Conservation (phyloP, 2,797 vertebrate genomes). For the Molossus molossus region DNA sequence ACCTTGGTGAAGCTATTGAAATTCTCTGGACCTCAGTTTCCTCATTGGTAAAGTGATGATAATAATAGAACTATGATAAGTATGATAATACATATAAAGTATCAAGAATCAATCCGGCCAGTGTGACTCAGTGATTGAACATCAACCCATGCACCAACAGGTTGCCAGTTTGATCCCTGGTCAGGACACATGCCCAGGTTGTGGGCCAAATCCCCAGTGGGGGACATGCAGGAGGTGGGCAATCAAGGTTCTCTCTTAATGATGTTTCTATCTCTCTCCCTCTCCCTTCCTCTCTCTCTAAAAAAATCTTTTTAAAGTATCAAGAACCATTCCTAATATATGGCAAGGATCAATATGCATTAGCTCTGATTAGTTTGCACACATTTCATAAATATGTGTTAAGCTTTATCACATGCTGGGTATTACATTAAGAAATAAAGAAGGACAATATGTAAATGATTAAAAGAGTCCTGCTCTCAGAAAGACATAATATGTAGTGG, state of each 20-base stretch:
- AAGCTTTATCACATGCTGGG: neutral
- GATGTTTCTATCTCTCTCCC: no score
- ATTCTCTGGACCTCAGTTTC: neutral
- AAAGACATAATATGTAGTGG: neutral
- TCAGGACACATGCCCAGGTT: no score
- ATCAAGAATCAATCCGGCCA: neutral
- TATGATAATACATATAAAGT: neutral
- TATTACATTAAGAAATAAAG: neutral
- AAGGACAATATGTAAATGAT: constrained; percentile 22
- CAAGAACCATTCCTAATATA: neutral
- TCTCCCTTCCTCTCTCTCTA: no score
- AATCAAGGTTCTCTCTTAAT: no score
- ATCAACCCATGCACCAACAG: no score
- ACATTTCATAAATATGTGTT: constrained; percentile 54
- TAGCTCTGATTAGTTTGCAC: neutral
- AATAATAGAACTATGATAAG: neutral
- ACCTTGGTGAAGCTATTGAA: neutral
- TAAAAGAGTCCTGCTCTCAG: neutral
- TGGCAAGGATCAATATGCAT: neutral
- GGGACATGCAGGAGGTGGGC: no score
- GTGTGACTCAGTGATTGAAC: no score
- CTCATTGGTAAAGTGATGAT: neutral
- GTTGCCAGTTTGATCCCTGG: no score
- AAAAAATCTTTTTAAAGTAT: neutral
- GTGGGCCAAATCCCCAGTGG: no score